Evolutionary conservation across 2,888 invertebrate species (phyloP).

Genomic region (Epiblema foenella): DNA sequence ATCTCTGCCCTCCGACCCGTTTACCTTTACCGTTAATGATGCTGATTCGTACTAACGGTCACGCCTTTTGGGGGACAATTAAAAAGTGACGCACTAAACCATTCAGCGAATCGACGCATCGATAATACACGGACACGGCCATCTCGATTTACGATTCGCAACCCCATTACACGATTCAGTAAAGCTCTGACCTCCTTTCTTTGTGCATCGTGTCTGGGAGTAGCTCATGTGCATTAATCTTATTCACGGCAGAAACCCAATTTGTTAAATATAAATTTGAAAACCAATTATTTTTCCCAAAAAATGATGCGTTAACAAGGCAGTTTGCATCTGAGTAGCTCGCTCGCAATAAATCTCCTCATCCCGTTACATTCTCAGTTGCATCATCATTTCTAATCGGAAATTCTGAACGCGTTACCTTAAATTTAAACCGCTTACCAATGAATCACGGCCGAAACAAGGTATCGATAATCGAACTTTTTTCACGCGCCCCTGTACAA

Average conservation of each 20-base stretch:
- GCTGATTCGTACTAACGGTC: constrained; percentile 74
- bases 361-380: constrained; percentile 67
- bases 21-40: constrained; percentile 81
- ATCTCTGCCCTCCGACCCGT: constrained; percentile 73
- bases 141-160: constrained; percentile 44
- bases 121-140: constrained; percentile 48
- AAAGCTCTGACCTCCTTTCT: constrained; percentile 46
- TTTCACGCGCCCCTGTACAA: constrained; percentile 74
- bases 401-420: constrained; percentile 72
- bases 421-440: constrained; percentile 72
- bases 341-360: constrained; percentile 35
- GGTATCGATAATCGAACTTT: constrained; percentile 71
- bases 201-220: constrained; percentile 9
- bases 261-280: constrained; percentile 32
- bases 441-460: constrained; percentile 78
- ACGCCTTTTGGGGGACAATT: constrained; percentile 71
- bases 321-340: constrained; percentile 20
- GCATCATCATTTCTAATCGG: constrained; percentile 76
- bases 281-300: constrained; percentile 36
- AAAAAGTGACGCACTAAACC: constrained; percentile 73
- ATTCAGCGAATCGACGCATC: constrained; percentile 61
- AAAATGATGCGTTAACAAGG: constrained; percentile 36
- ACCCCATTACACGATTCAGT: constrained; percentile 46
- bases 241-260: constrained; percentile 40
- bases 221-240: constrained; percentile 41